Evolutionary conservation across 37 sponge, comb jelly and placozoan species (phyloP).

Genomic region (Haliclona indistincta): DNA sequence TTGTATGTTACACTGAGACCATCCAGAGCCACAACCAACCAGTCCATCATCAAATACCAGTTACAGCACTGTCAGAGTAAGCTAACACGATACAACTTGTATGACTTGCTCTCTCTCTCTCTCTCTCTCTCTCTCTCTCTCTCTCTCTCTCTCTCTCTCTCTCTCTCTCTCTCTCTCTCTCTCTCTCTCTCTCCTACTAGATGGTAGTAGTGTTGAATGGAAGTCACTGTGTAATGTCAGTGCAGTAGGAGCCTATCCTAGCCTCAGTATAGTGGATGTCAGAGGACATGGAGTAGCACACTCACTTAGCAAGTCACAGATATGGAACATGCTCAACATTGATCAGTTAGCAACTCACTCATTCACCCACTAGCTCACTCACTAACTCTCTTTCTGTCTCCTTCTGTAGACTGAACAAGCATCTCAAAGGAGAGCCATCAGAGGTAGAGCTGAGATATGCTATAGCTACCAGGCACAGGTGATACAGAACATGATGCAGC

Average conservation of each 20-base stretch:
- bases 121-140: too few relatives aligned
- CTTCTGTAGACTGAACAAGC: constrained; percentile 59
- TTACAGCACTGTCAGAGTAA: too few relatives aligned
- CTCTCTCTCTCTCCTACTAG: background rate
- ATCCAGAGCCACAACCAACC: background rate
- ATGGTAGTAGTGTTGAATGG: background rate
- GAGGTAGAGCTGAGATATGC: constrained; percentile 78
- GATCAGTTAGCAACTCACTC: constrained; percentile 48
- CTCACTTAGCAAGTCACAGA: constrained; percentile 59
- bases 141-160: too few relatives aligned
- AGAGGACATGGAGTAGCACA: constrained; percentile 45
- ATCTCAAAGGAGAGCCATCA: constrained; percentile 71
- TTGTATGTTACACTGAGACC: constrained; percentile 59
- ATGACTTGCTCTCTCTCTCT: too few relatives aligned
- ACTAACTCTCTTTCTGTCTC: background rate
- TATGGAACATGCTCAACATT: constrained; percentile 86
- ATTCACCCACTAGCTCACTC: background rate
- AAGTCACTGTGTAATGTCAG: constrained; percentile 42
- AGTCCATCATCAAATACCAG: constrained; percentile 36
- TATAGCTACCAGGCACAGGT: constrained; percentile 85
- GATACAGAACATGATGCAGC: background rate
- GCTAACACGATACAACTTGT: too few relatives aligned
- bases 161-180: background rate
- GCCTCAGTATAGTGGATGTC: constrained; percentile 65
- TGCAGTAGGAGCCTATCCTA: constrained; percentile 73